Conservation (phyloP, 1,140 invertebrate genomes). For the Bombus sylvicola region DNA sequence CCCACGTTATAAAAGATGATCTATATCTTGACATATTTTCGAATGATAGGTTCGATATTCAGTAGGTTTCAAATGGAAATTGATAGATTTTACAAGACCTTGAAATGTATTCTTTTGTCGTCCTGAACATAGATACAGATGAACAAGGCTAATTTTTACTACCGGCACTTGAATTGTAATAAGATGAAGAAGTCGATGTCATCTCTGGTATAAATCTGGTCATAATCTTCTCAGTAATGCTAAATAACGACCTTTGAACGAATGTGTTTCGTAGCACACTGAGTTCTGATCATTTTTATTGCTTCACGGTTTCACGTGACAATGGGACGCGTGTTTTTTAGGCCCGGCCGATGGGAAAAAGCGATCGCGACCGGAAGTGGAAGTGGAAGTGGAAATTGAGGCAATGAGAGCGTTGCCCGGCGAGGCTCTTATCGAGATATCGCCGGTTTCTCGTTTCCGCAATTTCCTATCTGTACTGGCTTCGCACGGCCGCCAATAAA, state of each 20-base stretch:
- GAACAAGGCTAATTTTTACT: not conserved
- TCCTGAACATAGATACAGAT: not conserved
- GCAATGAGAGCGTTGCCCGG: constrained; percentile 73
- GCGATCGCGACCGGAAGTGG: constrained; percentile 74
- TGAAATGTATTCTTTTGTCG: too few relatives aligned
- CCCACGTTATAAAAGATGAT: too few relatives aligned
- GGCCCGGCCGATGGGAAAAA: constrained; percentile 70
- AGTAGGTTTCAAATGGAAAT: too few relatives aligned
- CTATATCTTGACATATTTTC: too few relatives aligned
- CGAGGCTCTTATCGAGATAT: constrained; percentile 73
- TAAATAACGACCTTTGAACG: not conserved
- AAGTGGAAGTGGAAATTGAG: constrained; percentile 79
- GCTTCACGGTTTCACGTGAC: constrained; percentile 32
- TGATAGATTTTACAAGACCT: too few relatives aligned
- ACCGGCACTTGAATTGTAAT: not conserved
- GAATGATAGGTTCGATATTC: too few relatives aligned
- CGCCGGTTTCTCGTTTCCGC: constrained; percentile 72
- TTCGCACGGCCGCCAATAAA: constrained; percentile 61
- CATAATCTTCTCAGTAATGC: not conserved
- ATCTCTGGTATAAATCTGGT: not conserved
- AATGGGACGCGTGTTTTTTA: constrained; percentile 67
- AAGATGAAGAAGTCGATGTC: not conserved
- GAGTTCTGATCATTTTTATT: constrained; percentile 6
- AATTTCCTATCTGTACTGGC: constrained; percentile 71
- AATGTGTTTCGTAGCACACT: not conserved